phyloP scores from a whole-genome alignment of 2,113 vertebrate species.

The Kryptolebias marmoratus region DNA sequence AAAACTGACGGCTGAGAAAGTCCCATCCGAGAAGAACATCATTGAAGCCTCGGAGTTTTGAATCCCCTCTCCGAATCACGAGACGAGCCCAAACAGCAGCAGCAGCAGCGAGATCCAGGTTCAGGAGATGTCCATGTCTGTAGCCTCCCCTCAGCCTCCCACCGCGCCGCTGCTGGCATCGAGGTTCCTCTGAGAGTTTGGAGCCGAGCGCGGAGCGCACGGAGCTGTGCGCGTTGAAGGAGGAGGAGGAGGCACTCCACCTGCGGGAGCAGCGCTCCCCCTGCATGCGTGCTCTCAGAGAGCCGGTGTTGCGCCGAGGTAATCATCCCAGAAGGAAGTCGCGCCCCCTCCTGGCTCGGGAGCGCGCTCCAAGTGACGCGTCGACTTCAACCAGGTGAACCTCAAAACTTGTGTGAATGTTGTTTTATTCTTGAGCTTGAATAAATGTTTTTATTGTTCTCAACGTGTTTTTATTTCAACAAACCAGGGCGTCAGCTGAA shows the following conservation, averaged over 20 bases:
- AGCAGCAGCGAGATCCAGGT: slow-evolving; percentile 36
- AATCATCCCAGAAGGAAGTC: too few species aligned
- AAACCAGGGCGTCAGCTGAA: too few species aligned
- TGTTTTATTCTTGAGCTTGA: too few species aligned
- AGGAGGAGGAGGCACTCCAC: slow-evolving; percentile 57
- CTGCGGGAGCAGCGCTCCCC: slow-evolving; percentile 56
- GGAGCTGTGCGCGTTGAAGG: slow-evolving; percentile 48
- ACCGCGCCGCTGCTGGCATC: slow-evolving; percentile 24
- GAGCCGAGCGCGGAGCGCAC: slow-evolving; percentile 19
- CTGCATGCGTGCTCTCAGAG: slow-evolving; percentile 29
- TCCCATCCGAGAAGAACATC: slow-evolving; percentile 85
- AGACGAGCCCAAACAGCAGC: slow-evolving; percentile 42
- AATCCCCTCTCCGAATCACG: slow-evolving; percentile 56
- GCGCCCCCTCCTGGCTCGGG: slow-evolving; percentile 28
- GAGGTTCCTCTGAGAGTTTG: slow-evolving; percentile 19
- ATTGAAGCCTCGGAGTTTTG: slow-evolving; percentile 77
- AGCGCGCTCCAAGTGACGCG: too few species aligned
- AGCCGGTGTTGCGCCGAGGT: too few species aligned
- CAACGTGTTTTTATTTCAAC: too few species aligned
- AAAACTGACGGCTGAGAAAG: slow-evolving; percentile 76
- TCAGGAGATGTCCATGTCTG: slow-evolving; percentile 66
- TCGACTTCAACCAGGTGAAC: too few species aligned
- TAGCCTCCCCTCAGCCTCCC: slow-evolving; percentile 63
- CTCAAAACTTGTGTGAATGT: too few species aligned
- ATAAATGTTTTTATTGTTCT: too few species aligned